phyloP scores from a whole-genome alignment of 64 coral and sea anemone genomes.

The Platygyra sinensis region DNA sequence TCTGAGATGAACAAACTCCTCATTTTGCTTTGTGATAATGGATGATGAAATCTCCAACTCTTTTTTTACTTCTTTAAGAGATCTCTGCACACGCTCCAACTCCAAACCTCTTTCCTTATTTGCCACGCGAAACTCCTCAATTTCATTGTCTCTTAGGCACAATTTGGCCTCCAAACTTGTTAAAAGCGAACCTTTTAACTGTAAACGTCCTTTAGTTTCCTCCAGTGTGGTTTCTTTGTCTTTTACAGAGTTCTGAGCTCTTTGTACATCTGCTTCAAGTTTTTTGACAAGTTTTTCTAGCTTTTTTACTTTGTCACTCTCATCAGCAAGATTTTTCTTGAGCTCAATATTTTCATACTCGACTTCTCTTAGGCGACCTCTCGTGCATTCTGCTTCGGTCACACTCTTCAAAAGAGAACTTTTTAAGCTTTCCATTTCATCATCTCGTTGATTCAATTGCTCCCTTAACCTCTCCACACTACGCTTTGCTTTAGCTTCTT shows the following conservation, averaged over 20 bases:
- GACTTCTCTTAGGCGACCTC: not conserved
- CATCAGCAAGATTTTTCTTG: not conserved
- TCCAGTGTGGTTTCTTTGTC: not conserved
- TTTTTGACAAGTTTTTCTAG: not conserved
- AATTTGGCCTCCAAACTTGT: not conserved
- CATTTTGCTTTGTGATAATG: not conserved
- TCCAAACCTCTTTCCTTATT: not conserved
- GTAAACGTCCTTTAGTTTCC: not conserved
- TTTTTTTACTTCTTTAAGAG: not conserved
- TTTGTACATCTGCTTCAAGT: not conserved
- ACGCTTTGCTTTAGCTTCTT: not conserved
- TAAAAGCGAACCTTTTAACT: constrained; percentile 1
- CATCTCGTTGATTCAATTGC: not conserved
- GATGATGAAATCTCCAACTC: not conserved
- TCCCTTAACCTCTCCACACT: not conserved
- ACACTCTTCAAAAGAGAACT: not conserved
- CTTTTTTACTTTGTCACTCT: not conserved
- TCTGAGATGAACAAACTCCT: not conserved
- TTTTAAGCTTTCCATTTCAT: not conserved
- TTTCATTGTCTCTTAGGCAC: not conserved
- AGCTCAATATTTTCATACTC: not conserved
- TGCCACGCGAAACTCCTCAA: not conserved
- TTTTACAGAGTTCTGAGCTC: not conserved
- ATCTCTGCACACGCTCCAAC: not conserved
- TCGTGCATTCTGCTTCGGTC: not conserved